A percentile compares a stretch with the other conserved stretches of the same genome.
These are phyloP conservation scores for Lophura nycthemera DNA, from an alignment of 2,113 vertebrate species.

Conservation along the genomic window DNA sequence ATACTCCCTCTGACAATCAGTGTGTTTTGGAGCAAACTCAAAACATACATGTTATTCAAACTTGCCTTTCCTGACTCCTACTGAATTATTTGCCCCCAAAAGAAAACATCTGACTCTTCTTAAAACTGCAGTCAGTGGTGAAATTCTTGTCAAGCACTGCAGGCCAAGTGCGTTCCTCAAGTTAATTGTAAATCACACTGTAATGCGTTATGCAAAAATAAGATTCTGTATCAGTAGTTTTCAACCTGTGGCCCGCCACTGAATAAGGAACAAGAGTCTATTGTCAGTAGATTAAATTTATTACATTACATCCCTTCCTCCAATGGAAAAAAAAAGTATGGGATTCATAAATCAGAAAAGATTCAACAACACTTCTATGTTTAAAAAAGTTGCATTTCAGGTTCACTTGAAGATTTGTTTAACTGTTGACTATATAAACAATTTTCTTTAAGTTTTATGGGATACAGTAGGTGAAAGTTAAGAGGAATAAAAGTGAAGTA, in stretches of 20 bases:
- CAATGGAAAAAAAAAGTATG: background rate
- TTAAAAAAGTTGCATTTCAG: background rate
- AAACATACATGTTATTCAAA: constrained; percentile 32
- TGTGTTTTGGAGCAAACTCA: constrained; percentile 48
- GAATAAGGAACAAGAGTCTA: background rate
- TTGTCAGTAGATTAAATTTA: background rate
- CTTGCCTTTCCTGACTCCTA: constrained; percentile 13
- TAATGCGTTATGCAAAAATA: background rate
- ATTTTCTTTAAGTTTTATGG: background rate
- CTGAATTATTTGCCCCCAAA: constrained; percentile 28
- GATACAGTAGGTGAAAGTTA: background rate
- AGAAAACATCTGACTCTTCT: constrained; percentile 28
- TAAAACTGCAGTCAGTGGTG: background rate
- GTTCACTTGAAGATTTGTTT: background rate
- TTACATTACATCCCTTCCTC: background rate
- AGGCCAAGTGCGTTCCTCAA: background rate
- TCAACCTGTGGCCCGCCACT: background rate
- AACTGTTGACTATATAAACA: background rate
- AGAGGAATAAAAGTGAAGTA: background rate
- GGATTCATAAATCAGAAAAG: background rate
- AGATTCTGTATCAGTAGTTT: background rate
- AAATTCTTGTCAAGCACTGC: background rate
- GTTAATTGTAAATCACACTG: constrained; percentile 17
- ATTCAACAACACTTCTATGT: background rate
- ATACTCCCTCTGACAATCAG: constrained; percentile 36